Base-by-base conservation (phyloP, 92 coral and sea anemone genomes). In the Pocillopora grandis region DNA sequence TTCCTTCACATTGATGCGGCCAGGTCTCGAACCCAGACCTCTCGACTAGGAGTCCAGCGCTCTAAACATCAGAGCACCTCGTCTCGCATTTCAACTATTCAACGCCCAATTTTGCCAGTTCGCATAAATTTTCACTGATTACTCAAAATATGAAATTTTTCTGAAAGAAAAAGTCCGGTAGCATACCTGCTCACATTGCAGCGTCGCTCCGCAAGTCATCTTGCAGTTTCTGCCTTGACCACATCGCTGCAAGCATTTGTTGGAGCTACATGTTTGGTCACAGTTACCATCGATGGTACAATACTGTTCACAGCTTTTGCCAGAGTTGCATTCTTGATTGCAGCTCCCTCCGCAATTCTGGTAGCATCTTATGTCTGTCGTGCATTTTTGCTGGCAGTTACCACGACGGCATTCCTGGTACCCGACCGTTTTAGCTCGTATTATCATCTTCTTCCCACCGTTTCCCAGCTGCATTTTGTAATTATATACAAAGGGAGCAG, bases 321-420 rank as follows among this genome's bases (percentile, higher is more conserved):
- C 80, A 7, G 86, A 11, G 20, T 72, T 62, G 20, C 86, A 83
- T 0, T 62, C 15, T 75, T 83, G 86, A 14, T 17, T 37, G 74
- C 86, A 83, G 15, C 71, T n/a, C 0, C 79, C 86, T n/a, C 33
- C 63, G 80, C 86, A 83, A n/a, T 74, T 17, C 80, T 83, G 86
- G 19, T 83, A 23, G 66, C 86, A 83, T 33, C 35, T 83, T 72
- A 83, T 49, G 33, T 55, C 20, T 48, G 86, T 49, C 17, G 80
- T 49, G 13, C 86, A 83, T 65, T 83, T 62, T 83, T 83, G 86
- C 64, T 64, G 61, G 12, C 86, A 83, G 64, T 62, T 63, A 3
- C 86, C 86, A 61, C 57, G 9, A 14, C 7, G 74, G 73, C 86
- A 83, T 18, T 73, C 33, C 35, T 83, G 86, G n/a, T 83, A 74